Evolutionary conservation across 2,797 vertebrate species (phyloP).

Genomic region (Galagoides demidoff): DNA sequence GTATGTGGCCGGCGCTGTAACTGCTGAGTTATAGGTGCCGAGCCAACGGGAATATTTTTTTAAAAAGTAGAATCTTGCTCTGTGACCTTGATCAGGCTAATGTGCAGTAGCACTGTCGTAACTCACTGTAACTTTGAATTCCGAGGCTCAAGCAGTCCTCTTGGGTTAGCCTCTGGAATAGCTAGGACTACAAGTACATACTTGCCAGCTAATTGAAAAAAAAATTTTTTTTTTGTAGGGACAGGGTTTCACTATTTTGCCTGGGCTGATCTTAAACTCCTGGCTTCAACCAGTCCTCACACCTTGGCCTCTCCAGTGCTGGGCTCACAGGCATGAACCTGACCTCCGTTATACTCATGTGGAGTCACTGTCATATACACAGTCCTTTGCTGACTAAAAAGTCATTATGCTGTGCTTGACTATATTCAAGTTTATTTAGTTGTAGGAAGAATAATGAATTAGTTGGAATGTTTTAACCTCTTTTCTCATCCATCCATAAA

Average conservation of each 20-base stretch:
- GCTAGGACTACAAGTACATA: background rate
- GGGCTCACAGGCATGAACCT: background rate
- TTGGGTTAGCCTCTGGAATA: background rate
- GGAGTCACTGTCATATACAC: background rate
- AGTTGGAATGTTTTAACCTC: background rate
- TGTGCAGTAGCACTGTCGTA: background rate
- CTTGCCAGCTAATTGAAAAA: background rate
- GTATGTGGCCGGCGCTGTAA: no score
- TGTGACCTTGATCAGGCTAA: background rate
- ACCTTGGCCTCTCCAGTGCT: background rate
- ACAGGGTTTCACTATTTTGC: background rate
- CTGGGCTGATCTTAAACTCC: background rate
- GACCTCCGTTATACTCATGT: background rate
- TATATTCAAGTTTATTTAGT: background rate
- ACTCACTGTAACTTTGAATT: background rate
- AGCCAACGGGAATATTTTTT: background rate
- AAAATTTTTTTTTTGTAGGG: background rate
- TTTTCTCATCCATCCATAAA: background rate
- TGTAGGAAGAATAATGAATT: conserved; percentile 27
- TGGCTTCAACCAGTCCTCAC: background rate
- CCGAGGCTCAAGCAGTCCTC: background rate
- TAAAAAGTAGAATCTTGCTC: background rate
- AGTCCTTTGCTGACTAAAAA: background rate
- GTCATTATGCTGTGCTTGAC: background rate
- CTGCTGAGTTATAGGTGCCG: no score